phyloP scores from a whole-genome alignment of 2,113 vertebrate genomes.

The Embiotoca jacksoni region DNA sequence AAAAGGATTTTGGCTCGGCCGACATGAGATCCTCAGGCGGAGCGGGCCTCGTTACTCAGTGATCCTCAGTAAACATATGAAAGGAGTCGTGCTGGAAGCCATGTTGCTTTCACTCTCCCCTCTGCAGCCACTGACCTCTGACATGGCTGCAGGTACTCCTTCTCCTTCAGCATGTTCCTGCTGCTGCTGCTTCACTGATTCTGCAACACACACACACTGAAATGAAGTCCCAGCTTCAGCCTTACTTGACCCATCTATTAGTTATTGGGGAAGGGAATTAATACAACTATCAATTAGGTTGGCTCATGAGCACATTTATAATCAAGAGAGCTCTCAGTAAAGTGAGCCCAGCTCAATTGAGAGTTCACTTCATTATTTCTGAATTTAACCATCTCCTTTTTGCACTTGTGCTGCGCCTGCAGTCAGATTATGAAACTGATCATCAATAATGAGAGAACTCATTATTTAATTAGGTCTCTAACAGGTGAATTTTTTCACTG shows the following conservation, averaged over 20 bases:
- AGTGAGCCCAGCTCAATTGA: constrained; percentile 16
- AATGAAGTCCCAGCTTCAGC: too few species aligned
- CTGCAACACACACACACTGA: neutral
- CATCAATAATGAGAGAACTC: constrained; percentile 41
- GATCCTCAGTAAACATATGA: too few species aligned
- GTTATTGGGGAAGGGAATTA: constrained; percentile 31
- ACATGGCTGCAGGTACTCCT: neutral
- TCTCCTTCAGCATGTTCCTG: neutral
- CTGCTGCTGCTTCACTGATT: neutral
- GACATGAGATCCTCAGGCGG: too few species aligned
- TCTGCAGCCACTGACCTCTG: neutral
- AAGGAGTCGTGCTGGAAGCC: too few species aligned
- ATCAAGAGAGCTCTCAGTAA: constrained; percentile 22
- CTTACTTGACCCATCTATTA: neutral
- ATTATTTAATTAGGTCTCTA: constrained; percentile 32
- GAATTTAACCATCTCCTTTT: constrained; percentile 39
- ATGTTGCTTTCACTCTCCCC: neutral
- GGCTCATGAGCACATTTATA: constrained; percentile 36
- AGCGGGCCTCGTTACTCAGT: too few species aligned
- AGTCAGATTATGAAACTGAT: constrained; percentile 45
- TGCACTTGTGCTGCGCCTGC: neutral
- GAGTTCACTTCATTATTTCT: constrained; percentile 53
- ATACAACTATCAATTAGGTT: constrained; percentile 44
- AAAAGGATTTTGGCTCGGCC: too few species aligned
- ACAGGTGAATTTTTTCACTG: constrained; percentile 9